These are phyloP conservation scores for Festucalex cinctus DNA, from an alignment of 2,113 vertebrate genomes.

Conservation along the genomic window DNA sequence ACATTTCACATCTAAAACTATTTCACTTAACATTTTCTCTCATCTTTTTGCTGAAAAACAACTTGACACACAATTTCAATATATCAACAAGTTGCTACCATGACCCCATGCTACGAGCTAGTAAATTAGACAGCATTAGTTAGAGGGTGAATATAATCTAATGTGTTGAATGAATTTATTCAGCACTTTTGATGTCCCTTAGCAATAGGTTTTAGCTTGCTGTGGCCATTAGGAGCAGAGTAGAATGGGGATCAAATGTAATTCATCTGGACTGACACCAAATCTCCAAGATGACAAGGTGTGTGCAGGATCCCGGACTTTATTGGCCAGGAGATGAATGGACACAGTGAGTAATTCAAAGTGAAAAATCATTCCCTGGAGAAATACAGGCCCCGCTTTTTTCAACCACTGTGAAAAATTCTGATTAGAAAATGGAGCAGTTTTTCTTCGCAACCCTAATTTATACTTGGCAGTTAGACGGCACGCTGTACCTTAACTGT, in stretches of 20 bases:
- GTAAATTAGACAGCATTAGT: too few species aligned
- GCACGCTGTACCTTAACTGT: conserved; percentile 56
- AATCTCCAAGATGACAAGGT: conserved; percentile 65
- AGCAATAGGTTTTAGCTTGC: conserved; percentile 22
- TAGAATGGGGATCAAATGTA: conserved; percentile 51
- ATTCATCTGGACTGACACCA: conserved; percentile 61
- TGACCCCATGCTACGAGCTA: too few species aligned
- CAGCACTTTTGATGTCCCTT: conserved; percentile 15
- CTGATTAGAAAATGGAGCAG: conserved; percentile 60
- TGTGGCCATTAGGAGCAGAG: conserved; percentile 45
- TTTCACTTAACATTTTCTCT: too few species aligned
- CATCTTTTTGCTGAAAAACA: too few species aligned
- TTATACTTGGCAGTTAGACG: conserved; percentile 56
- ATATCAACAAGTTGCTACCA: too few species aligned
- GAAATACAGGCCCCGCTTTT: conserved; percentile 49
- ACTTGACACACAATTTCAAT: too few species aligned
- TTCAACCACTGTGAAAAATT: conserved; percentile 53
- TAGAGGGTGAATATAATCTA: background rate
- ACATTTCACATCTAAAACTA: too few species aligned
- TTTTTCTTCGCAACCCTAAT: conserved; percentile 61
- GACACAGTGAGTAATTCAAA: conserved; percentile 59
- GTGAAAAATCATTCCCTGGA: conserved; percentile 63
- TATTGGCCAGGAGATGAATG: conserved; percentile 61
- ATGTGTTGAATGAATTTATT: conserved; percentile 11
- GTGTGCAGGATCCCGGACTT: conserved; percentile 49